Evolutionary conservation across 2,113 vertebrate genomes (phyloP).

Genomic region (Conger conger): DNA sequence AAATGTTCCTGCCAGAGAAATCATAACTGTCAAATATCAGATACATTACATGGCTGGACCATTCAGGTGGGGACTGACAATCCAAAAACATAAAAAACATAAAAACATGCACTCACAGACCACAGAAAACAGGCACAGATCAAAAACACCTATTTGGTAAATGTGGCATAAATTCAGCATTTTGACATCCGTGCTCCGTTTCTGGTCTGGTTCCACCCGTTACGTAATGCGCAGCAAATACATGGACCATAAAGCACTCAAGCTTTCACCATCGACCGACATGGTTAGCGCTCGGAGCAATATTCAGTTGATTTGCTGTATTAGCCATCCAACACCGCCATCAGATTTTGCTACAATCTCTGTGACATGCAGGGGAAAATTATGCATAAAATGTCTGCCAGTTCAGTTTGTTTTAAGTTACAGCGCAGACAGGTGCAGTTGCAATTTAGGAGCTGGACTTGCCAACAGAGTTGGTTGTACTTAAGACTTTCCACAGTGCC

Average conservation of each 20-base stretch:
- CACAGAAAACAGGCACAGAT: neutral
- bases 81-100: neutral
- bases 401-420: neutral
- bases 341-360: neutral
- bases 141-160: neutral
- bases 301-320: neutral
- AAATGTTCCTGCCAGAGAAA: neutral
- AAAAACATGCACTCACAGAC: neutral
- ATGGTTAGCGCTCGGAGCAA: neutral
- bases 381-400: neutral
- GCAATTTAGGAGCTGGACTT: conserved; percentile 16
- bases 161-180: neutral
- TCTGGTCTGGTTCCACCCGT: too few relatives aligned
- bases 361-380: neutral
- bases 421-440: conserved; percentile 42
- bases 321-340: neutral
- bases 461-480: conserved; percentile 18
- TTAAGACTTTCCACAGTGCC: conserved; percentile 37
- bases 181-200: neutral
- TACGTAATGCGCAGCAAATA: too few relatives aligned
- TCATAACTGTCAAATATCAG: neutral
- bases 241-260: too few relatives aligned
- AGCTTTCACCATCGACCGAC: too few relatives aligned
- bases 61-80: neutral
- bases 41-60: neutral